These are phyloP conservation scores for Cryptomyrus ogoouensis DNA, from an alignment of 2,113 vertebrate species.

Conservation along the genomic window DNA sequence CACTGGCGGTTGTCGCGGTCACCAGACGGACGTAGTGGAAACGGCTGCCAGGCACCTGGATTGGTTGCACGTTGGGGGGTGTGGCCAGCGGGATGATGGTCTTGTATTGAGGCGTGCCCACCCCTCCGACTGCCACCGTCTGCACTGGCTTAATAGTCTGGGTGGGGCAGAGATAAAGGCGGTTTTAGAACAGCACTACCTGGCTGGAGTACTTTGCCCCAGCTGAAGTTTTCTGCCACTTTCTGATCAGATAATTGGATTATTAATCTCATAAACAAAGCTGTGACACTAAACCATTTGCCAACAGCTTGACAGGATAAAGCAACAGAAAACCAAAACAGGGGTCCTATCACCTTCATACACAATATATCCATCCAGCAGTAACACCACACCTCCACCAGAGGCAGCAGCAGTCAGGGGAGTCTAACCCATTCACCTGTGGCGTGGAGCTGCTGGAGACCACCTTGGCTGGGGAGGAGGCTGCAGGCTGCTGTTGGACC, in stretches of 20 bases:
- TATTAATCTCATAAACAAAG: neutral
- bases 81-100: conserved; percentile 90
- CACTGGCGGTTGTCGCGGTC: conserved; percentile 78
- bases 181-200: neutral
- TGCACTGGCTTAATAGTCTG: conserved; percentile 85
- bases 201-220: neutral
- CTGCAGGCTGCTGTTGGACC: conserved; percentile 74
- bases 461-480: conserved; percentile 74
- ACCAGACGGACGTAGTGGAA: conserved; percentile 97
- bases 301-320: neutral
- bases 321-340: neutral
- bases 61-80: conserved; percentile 90
- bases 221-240: neutral
- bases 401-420: neutral
- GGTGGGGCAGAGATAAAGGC: conserved; percentile 22
- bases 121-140: conserved; percentile 80
- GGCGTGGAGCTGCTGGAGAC: conserved; percentile 60
- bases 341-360: neutral
- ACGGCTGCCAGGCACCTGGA: conserved; percentile 94
- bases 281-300: neutral
- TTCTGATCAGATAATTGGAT: neutral
- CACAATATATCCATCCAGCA: neutral
- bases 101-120: conserved; percentile 84
- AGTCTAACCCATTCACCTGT: conserved; percentile 55
- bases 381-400: neutral